Evolutionary conservation across 2,888 invertebrate species (phyloP), one percentile per base, ranked within the genome.

Genomic region (Galerucella pusilla): DNA sequence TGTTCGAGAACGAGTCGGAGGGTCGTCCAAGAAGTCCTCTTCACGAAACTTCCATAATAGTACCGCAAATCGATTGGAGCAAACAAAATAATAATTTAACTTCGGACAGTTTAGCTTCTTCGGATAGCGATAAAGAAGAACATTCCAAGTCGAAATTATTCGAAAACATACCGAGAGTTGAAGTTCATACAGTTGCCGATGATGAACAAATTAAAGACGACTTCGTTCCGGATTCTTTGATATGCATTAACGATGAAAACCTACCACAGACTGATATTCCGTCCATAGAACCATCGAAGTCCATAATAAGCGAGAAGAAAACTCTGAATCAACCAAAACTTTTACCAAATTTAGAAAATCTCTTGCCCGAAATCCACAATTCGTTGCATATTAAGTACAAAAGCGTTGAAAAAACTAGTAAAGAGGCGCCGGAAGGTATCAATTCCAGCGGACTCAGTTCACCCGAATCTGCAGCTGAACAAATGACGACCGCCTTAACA

Each of bases 401-500:
- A 28, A 74, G 74, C 35, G 73, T 73, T 10, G 78, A 80, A 46
- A 77, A 57, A 3, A 45, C 12, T 1, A 1, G 7, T 1, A 42
- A 25, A 0, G 65, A 73, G n/a, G 14, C 35, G 2, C 25, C 63
- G 9, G 78, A 83, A 63, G 68, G n/a, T 9, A 78, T 72, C n/a
- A 59, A 75, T 10, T 73, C 79, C n/a, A 83, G 83, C 68, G 82
- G 90, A 81, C 82, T 91, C 81, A 85, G 91, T 85, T 91, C 88
- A 81, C 90, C 88, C 1, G 86, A 86, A 61, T 94, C 94, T 0
- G 91, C 92, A 71, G 91, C 92, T 2, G 94, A 94, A 80, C 90
- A 90, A 1, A 93, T 92, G 0, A 93, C 93, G 0, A 91, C 93
- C 1, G 94, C 92, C 2, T 88, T 95, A 12, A 95, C 96, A 0